phyloP scores from a whole-genome alignment of 2,888 invertebrate genomes.

The Proisotoma minuta region DNA sequence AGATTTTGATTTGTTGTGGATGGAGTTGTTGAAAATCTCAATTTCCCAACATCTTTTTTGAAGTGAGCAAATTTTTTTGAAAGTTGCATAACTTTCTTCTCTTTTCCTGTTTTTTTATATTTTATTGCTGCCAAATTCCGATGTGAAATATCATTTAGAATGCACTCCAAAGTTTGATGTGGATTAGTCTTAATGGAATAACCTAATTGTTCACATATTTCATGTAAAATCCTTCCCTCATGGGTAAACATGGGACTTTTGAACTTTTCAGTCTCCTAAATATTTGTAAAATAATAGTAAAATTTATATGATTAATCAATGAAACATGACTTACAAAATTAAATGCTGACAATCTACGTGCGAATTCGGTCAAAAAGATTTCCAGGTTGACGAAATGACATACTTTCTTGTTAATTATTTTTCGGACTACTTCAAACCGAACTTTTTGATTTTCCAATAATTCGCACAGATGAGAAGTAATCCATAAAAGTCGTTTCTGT shows the following conservation, averaged over 20 bases:
- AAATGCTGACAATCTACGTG: background rate
- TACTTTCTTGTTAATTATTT: constrained; percentile 14
- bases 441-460: constrained; percentile 30
- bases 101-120: background rate
- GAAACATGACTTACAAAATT: background rate
- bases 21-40: constrained; percentile 5
- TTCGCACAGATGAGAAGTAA: constrained; percentile 19
- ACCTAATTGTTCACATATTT: background rate
- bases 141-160: no score
- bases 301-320: background rate
- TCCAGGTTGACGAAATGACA: background rate
- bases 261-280: background rate
- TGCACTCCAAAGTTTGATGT: no score
- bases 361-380: background rate
- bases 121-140: background rate
- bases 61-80: background rate
- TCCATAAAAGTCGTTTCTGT: constrained; percentile 31
- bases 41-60: background rate
- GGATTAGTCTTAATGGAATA: no score
- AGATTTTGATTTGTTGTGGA: background rate
- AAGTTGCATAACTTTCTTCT: background rate
- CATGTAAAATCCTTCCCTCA: background rate
- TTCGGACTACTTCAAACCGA: constrained; percentile 29
- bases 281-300: background rate
- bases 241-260: no score